Evolutionary conservation across 2,113 vertebrate genomes (phyloP).

Genomic region (Rhea americana): DNA sequence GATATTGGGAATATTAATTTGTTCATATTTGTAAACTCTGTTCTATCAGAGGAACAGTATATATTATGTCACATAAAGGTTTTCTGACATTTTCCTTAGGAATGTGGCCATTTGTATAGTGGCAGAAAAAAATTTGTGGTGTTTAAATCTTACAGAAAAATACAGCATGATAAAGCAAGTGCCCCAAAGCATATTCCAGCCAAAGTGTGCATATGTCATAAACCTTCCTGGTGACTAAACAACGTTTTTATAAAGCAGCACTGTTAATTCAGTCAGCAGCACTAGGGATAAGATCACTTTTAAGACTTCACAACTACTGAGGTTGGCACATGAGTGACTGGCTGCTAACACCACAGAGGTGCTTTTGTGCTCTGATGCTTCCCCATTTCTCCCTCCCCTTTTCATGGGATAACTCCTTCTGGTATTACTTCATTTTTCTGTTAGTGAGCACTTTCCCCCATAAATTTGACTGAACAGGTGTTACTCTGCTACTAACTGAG

Average conservation of each 20-base stretch:
- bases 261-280: slow-evolving; percentile 45
- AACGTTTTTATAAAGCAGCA: background rate
- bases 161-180: slow-evolving; percentile 29
- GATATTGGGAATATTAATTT: slow-evolving; percentile 34
- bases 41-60: background rate
- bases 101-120: slow-evolving; percentile 7
- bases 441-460: slow-evolving; percentile 72
- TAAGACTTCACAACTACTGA: slow-evolving; percentile 41
- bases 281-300: slow-evolving; percentile 44
- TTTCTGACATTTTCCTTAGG: slow-evolving; percentile 20
- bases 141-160: slow-evolving; percentile 39
- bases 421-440: slow-evolving; percentile 73
- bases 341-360: slow-evolving; percentile 65
- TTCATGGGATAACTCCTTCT: slow-evolving; percentile 64
- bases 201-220: background rate
- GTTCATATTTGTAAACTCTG: background rate
- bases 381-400: slow-evolving; percentile 3
- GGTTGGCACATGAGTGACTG: slow-evolving; percentile 45
- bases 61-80: background rate
- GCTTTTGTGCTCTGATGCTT: slow-evolving; percentile 69
- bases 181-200: slow-evolving; percentile 21
- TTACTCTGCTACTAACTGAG: slow-evolving; percentile 80
- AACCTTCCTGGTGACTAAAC: background rate
- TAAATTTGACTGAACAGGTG: slow-evolving; percentile 86
- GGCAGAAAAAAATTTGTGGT: background rate